Base-by-base conservation (phyloP, 2,797 vertebrate genomes). In the Harpagifer antarcticus region DNA sequence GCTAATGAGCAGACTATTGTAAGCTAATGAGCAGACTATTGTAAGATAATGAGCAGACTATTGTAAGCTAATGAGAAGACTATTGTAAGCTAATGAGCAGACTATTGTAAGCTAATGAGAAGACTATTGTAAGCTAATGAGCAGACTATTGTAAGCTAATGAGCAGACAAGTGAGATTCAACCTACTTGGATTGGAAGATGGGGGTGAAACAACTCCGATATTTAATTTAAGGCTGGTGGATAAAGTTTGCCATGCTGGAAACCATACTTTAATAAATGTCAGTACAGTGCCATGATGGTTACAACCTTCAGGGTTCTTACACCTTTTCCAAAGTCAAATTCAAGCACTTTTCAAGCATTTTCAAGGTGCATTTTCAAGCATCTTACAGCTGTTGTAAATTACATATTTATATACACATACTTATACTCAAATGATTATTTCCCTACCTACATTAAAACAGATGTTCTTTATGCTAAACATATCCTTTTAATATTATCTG, bases 141-240 rank as follows among this genome's bases (percentile, higher is more conserved):
- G 50, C 0, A 27, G 23, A 27, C 23, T 27, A 27, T 1, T 27
- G 23, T 27, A 3, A 27, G 23, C 3, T 27, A 27, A 27, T 27
- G 23, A 27, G 23, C 0, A 27, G 27, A 27, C 27, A 5, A 5
- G 27, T 27, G 27, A 27, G 27, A 27, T 27, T 70, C 37, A 48
- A 48, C 9, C 23, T 43, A 10, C 16, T 74, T 59, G 48, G 45
- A 56, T 9, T 27, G 27, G 27, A 27, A 27, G 27, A 49, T 76
- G 42, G 42, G 45, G 42, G 43, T 16, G 19, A 37, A 49, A 23
- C 50, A 45, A 11, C n/a, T 52, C 19, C 3, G 10, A 48, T 4
- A 61, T 14, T 47, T 48, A 2, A 44, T 58, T 49, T 62, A 48
- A 69, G 42, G 42, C 44, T 40, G 20, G 20, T 31, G 45, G 33